Conservation (phyloP, 2,888 invertebrate genomes). For the Eupithecia centaureata region DNA sequence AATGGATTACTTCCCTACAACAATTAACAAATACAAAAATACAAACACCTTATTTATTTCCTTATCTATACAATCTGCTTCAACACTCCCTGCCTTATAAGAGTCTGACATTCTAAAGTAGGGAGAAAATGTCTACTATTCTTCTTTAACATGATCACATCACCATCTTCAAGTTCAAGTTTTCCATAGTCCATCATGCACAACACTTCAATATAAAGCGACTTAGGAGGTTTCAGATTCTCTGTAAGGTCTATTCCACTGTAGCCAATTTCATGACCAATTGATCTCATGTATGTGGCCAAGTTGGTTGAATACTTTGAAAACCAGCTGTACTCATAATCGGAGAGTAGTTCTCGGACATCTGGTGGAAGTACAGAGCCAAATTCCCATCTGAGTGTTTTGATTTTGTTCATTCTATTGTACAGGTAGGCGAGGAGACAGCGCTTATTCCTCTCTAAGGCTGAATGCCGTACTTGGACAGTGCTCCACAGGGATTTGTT, state of each 20-base stretch:
- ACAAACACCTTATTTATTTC: constrained; percentile 1
- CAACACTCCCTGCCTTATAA: constrained; percentile 94
- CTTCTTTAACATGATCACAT: constrained; percentile 93
- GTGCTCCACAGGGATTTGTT: constrained; percentile 88
- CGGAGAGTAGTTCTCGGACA: constrained; percentile 90
- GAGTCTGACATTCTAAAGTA: constrained; percentile 93
- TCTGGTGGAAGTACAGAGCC: constrained; percentile 95
- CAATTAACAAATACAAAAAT: background rate
- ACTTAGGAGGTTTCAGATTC: constrained; percentile 95
- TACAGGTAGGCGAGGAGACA: constrained; percentile 94
- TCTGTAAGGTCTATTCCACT: constrained; percentile 93
- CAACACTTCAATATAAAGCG: constrained; percentile 95
- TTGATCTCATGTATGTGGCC: constrained; percentile 94
- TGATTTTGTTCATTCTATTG: constrained; percentile 91
- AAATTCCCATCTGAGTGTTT: constrained; percentile 97
- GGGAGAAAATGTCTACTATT: constrained; percentile 96
- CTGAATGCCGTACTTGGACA: constrained; percentile 92
- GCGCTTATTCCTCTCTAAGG: constrained; percentile 93
- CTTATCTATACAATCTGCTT: constrained; percentile 84
- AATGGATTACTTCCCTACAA: no score
- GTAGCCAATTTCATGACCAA: constrained; percentile 88
- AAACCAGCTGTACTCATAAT: constrained; percentile 94
- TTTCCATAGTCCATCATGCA: constrained; percentile 96
- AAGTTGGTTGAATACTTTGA: constrained; percentile 93
- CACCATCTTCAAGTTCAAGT: constrained; percentile 97